Base-by-base conservation (phyloP, 2,888 invertebrate species). In the Frankliniella intonsa region DNA sequence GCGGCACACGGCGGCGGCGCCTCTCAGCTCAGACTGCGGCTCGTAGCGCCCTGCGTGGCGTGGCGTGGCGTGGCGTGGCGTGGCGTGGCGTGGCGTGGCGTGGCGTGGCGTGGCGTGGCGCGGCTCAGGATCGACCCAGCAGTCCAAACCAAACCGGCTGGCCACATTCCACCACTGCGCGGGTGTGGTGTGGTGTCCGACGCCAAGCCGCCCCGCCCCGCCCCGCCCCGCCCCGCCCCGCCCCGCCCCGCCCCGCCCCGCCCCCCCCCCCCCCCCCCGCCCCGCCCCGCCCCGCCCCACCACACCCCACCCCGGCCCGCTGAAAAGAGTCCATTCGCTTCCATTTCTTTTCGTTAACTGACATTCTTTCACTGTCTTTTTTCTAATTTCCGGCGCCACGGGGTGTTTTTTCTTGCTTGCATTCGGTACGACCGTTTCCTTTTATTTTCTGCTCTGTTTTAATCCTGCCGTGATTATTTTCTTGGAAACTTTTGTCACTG, bases 151-250 rank as follows among this genome's bases (percentile, higher is more conserved):
- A 38, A 38, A 38, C 38, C 38, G 38, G 38, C 38, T 38, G 38
- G 38, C 38, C 38, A 38, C 38, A 38, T 38, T 38, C 38, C 38
- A 38, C 38, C 38, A 5, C 38, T 38, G 38, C 38, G 38, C 38
- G 38, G 38, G 38, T 38, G 38, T 55, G 14, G 38, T 55, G 14
- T 55, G 55, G 55, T 5, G 49, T n/a, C 49, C 65, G 80, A 80
- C 81, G 81, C 83, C 83, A 81, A 80, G n/a, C n/a, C 38, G 38
- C 38, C 38, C 38, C 38, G 38, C 38, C 38, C 19, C 55, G 14
- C 55, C 0, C 38, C 38, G 38, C 38, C 38, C 38, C 38, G 38
- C 38, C 82, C 19, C 55, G 14, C 55, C 0, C 38, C 38, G 38
- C n/a, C n/a, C n/a, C 38, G 38, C 38, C 38, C 38, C 38, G 38